Base-by-base conservation (phyloP, 2,797 vertebrate species). In the Enteromius viviparus region DNA sequence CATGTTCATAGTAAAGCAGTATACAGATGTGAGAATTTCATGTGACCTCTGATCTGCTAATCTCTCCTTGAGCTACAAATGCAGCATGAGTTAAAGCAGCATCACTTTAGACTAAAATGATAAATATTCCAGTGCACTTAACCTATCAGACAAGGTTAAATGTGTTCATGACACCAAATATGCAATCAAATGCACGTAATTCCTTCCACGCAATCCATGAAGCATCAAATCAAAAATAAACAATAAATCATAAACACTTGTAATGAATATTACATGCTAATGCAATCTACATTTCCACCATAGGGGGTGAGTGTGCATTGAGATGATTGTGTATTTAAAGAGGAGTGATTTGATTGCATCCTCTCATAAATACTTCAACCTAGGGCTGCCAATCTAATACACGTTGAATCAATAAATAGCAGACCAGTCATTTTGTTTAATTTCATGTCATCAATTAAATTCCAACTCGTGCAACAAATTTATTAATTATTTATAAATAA, bases 261-360 rank as follows among this genome's bases (percentile, higher is more conserved):
- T 21, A 64, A 71, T 72, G 53, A 62, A 49, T 49, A 81, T 74
- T 26, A 19, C 55, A 81, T 34, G 42, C 69, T 75, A 82, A 82
- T 74, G 80, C 32, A 66, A 82, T 75, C 80, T 26, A 26, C 34
- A 53, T 82, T 40, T 53, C 15, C 71, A 66, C n/a, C 45, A 34
- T 42, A 62, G 21, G 45, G 26, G 34, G n/a, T 26, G 7, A 45
- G 23, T 37, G 26, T n/a, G 49, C 81, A 47, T 55, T 55, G 23
- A 42, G 62, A 58, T 40, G 29, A 64, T 76, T 82, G n/a, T 66
- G 68, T 42, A 42, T 32, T 69, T 45, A 68, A 6, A 76, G 34
- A 32, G 3, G 11, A 34, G 49, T 34, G 51, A 70, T 83, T 77
- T 45, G 23, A 83, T 60, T 11, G 9, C 47, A 75, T 80, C 65